Evolutionary conservation across 2,797 vertebrate genomes (phyloP), one percentile per base, ranked within the genome.

Genomic region (Bufotes viridis): DNA sequence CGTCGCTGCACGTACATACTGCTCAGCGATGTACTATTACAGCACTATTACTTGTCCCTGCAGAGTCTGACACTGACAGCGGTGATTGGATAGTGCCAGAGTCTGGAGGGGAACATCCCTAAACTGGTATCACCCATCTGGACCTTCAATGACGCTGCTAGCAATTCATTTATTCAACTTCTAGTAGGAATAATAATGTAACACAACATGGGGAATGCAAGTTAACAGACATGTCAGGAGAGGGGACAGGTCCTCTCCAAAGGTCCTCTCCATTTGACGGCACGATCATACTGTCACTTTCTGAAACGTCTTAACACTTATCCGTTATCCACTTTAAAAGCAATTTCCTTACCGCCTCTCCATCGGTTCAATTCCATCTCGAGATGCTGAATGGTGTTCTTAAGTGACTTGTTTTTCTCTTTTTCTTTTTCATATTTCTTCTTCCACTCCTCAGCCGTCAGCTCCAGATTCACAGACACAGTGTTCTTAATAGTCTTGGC

Each of bases 401-500:
- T 98, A 20, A 99, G 91, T 0, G 95, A 96, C 94, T 98, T 99
- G 92, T 97, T 99, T 94, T 98, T 99, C 91, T 99, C 98, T 83
- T 99, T 99, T 92, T 99, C 98, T 92, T 97, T 98, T 92, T 99
- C 98, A 0, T 96, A 99, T 91, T 99, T 99, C 92, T 96, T 99
- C 96, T 98, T 99, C 98, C 98, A 99, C 94, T 99, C 97, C 92
- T 99, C 98, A 0, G 98, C 98, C 0, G 98, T 99, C 93, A 99
- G 94, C 92, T 99, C 98, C 94, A 99, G 94, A 87, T 99, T 99
- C 91, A 99, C 97, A 81, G 96, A 98, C 69, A 98, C 98, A 0
- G 97, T 98, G 93, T 99, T 99, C 94, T 97, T 99, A 93, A 99
- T 99, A 60, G 98, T 99, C 96, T 99, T 99, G 0, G 97, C 97